A percentile compares a stretch with the other conserved stretches of the same genome.
Conservation (phyloP, 2,888 invertebrate genomes). For the Choristoneura rosaceana region DNA sequence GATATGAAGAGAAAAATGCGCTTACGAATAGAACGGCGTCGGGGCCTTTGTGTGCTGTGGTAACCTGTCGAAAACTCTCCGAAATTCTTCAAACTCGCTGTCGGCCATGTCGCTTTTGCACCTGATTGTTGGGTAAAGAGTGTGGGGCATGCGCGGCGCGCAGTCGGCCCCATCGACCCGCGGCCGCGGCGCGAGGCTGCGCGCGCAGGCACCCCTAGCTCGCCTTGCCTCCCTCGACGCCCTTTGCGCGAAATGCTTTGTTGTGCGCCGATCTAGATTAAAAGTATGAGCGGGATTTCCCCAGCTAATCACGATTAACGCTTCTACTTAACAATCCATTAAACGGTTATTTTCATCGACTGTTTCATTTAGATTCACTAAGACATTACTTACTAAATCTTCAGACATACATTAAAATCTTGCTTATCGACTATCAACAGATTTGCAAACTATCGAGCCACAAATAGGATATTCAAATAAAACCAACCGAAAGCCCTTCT, state of each 20-base stretch:
- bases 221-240: slow-evolving; percentile 16
- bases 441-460: too few relatives aligned
- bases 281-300: slow-evolving; percentile 68
- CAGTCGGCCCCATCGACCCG: slow-evolving; percentile 69
- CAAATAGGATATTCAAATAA: too few relatives aligned
- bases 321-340: slow-evolving; percentile 35
- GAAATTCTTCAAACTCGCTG: slow-evolving; percentile 97
- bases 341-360: slow-evolving; percentile 10
- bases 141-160: slow-evolving; percentile 70
- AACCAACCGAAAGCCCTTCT: neutral
- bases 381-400: neutral
- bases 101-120: slow-evolving; percentile 92
- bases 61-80: slow-evolving; percentile 92
- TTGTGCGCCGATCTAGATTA: slow-evolving; percentile 48
- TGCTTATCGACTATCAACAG: neutral
- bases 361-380: neutral
- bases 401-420: neutral
- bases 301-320: slow-evolving; percentile 47
- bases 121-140: slow-evolving; percentile 88
- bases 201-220: slow-evolving; percentile 10
- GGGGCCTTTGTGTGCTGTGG: slow-evolving; percentile 92
- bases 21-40: slow-evolving; percentile 96
- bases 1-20: slow-evolving; percentile 54
- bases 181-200: slow-evolving; percentile 31
- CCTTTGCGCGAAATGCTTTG: slow-evolving; percentile 55